A percentile compares a stretch with the other conserved stretches of the same genome.
These are phyloP conservation scores for Hydrotaea cyrtoneurina DNA, from an alignment of 2,888 invertebrate genomes.

Conservation along the genomic window DNA sequence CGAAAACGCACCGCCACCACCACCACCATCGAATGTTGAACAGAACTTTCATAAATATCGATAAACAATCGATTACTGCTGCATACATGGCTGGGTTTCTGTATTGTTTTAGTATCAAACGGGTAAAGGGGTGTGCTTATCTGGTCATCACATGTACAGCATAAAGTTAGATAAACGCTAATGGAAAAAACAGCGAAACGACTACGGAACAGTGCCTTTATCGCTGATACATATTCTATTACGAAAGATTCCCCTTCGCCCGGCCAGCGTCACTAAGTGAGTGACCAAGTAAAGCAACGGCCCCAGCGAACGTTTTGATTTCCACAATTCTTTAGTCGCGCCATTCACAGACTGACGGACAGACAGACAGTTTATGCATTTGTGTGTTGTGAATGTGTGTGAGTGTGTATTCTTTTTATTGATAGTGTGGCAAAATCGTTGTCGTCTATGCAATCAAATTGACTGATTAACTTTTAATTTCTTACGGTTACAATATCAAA, in stretches of 20 bases:
- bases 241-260: background rate
- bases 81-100: too few relatives aligned
- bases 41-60: too few relatives aligned
- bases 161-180: too few relatives aligned
- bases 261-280: background rate
- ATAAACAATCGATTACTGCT: too few relatives aligned
- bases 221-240: background rate
- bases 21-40: too few relatives aligned
- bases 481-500: slow-evolving; percentile 55
- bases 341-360: background rate
- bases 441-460: slow-evolving; percentile 65
- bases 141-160: too few relatives aligned
- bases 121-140: too few relatives aligned
- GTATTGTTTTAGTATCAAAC: too few relatives aligned
- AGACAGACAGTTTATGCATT: slow-evolving; percentile 11
- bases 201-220: background rate
- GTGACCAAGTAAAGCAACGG: background rate
- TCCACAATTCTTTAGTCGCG: slow-evolving; percentile 10
- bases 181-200: background rate
- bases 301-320: background rate
- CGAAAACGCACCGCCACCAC: too few relatives aligned
- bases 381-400: slow-evolving; percentile 23
- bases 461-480: slow-evolving; percentile 67
- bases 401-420: slow-evolving; percentile 49
- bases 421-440: slow-evolving; percentile 62